Evolutionary conservation across 2,888 invertebrate genomes (phyloP), one percentile per base, ranked within the genome.

Genomic region (Hyalella azteca): DNA sequence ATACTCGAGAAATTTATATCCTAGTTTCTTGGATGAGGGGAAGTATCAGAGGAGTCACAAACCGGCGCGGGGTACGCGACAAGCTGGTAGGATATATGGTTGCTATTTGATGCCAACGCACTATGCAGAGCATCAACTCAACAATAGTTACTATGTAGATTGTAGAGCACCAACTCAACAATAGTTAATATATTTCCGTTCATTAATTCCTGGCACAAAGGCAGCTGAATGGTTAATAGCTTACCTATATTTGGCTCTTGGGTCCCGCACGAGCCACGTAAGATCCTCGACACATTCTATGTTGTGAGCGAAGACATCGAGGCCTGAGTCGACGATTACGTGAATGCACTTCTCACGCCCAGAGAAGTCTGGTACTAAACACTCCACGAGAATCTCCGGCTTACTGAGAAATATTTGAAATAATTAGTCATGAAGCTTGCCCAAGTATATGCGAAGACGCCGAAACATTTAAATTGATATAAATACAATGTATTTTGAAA

Each of bases 221-320:
- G 4, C 26, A 32, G 19, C 26, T 22, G 7, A n/a, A 11, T 15
- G n/a, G 32, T 13, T 32, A 40, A 40, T 15, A 2, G 22, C 79
- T 82, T 87, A 91, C 90, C 90, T 90, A 87, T 94, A 99, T 89
- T 93, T 93, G 15, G 99, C 99, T 81, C 98, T 91, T 39, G 94
- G 93, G 88, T 99, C 99, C 81, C 99, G 90, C 0, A 99, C 98
- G 87, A 93, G 94, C 4, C 95, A 95, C 66, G 97, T 97, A 48
- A 97, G 89, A 84, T 92, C 90, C 87, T 95, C 95, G 0, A 98
- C 97, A 0, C 99, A 99, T 90, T 99, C 99, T 49, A 99, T 93
- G 88, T 99, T 99, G 88, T 99, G 99, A 0, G 98, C 98, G 88
- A 94, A 98, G 48, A 99, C 99, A 89, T 99, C 98, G 0, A 98